A percentile compares a stretch with the other conserved stretches of the same genome.
Evolutionary conservation across 2,113 vertebrate genomes (phyloP).

Genomic region (Cyanoliseus patagonus): DNA sequence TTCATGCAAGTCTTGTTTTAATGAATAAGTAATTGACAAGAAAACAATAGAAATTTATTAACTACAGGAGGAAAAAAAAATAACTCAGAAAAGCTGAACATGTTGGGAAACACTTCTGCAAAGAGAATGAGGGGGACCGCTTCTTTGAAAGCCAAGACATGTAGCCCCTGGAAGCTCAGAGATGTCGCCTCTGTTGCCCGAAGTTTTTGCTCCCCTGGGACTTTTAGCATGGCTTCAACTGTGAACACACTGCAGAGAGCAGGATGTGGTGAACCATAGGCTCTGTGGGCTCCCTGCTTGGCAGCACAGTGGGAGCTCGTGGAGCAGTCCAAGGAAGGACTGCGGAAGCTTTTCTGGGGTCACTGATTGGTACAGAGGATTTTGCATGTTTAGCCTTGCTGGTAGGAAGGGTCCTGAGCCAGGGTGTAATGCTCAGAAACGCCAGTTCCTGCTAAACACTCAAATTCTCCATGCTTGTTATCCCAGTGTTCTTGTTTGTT

Average conservation of each 20-base stretch:
- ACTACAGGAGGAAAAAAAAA: not conserved
- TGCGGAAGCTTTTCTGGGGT: not conserved
- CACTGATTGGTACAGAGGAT: not conserved
- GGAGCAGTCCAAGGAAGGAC: not conserved
- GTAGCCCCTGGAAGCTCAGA: constrained; percentile 7
- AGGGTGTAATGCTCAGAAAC: not conserved
- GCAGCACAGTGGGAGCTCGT: not conserved
- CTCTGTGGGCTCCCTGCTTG: constrained; percentile 27
- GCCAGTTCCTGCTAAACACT: not conserved
- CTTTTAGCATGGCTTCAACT: not conserved
- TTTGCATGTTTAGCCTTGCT: not conserved
- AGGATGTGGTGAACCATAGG: constrained; percentile 51
- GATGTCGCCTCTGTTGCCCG: not conserved
- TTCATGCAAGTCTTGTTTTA: constrained; percentile 18
- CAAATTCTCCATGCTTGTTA: not conserved
- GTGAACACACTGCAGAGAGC: not conserved
- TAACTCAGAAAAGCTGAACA: not conserved
- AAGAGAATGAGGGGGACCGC: not conserved
- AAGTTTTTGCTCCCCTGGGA: not conserved
- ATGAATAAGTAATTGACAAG: constrained; percentile 43
- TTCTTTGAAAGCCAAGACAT: constrained; percentile 39
- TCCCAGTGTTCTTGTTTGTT: not conserved
- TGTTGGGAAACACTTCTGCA: constrained; percentile 3
- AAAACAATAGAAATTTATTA: constrained; percentile 49
- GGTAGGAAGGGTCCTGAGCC: not conserved